Base-by-base conservation (phyloP, 2,888 invertebrate species). In the Apodemia hepburni region DNA sequence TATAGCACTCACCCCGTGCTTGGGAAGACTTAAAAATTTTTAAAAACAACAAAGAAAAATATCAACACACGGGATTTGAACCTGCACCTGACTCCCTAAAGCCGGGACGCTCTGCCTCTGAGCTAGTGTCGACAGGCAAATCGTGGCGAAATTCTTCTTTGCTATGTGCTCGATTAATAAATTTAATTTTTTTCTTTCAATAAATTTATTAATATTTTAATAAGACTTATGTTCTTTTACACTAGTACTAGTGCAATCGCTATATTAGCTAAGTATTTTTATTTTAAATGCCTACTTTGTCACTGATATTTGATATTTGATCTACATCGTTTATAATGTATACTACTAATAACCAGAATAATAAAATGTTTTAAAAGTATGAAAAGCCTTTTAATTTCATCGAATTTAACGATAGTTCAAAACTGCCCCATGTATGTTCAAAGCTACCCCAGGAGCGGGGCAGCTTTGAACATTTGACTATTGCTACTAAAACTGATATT, bases 261-360 rank as follows among this genome's bases (percentile, higher is more conserved):
- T 33, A 58, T 58, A 58, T 58, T 58, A 35, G 58, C n/a, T 58
- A 58, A 58, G 11, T 15, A 33, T 58, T 58, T 58, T 33, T 35
- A n/a, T 35, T 17, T 58, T 58, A 29, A 58, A 58, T 58, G 33
- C 58, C 58, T 29, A 29, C 33, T 33, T 58, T 58, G 58, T 58
- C 58, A 58, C 58, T 58, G 58, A 58, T 58, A 58, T 58, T 58
- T 58, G 58, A 58, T 58, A 58, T 58, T 58, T 58, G 58, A 58
- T 58, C 58, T 58, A 35, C 57, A 62, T 47, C 47, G 17, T 47
- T 47, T 17, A 8, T 47, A 47, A 17, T 47, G 47, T 17, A 47
- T 47, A 47, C 17, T 17, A 47, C 15, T n/a, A 47, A 47, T 47
- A 47, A 47, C 47, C 17, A 47, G 17, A 47, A 47, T 47, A 47